phyloP scores from a whole-genome alignment of 1,140 invertebrate genomes.

The Theocolax elegans region DNA sequence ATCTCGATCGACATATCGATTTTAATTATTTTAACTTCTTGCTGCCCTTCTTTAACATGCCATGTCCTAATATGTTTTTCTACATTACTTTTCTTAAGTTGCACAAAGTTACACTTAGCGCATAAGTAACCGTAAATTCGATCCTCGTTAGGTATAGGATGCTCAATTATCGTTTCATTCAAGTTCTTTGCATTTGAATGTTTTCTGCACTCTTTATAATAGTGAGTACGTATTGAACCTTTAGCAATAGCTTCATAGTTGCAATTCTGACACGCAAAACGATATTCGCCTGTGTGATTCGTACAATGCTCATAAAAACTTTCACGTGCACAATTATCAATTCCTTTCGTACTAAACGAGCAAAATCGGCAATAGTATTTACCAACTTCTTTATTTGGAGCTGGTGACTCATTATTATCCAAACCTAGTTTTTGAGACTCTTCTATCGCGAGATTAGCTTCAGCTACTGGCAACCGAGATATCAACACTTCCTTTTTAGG shows the following conservation, averaged over 20 bases:
- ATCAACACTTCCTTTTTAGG: slow-evolving; percentile 73
- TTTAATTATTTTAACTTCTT: slow-evolving; percentile 58
- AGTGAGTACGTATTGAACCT: slow-evolving; percentile 65
- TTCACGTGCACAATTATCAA: slow-evolving; percentile 53
- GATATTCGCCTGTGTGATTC: slow-evolving; percentile 80
- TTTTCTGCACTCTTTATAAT: slow-evolving; percentile 60
- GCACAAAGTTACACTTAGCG: slow-evolving; percentile 75
- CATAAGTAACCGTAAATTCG: slow-evolving; percentile 74
- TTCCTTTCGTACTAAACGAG: slow-evolving; percentile 58
- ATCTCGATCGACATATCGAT: slow-evolving; percentile 66
- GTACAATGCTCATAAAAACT: slow-evolving; percentile 76
- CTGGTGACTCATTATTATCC: slow-evolving; percentile 23
- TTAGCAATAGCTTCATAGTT: slow-evolving; percentile 61
- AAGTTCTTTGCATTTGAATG: slow-evolving; percentile 39
- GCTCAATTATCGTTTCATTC: slow-evolving; percentile 48
- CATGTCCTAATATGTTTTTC: slow-evolving; percentile 71
- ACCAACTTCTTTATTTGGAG: slow-evolving; percentile 53
- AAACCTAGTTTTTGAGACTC: slow-evolving; percentile 52
- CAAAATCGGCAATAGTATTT: slow-evolving; percentile 69
- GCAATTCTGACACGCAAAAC: slow-evolving; percentile 72
- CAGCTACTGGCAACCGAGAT: slow-evolving; percentile 68
- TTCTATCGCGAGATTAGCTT: slow-evolving; percentile 66
- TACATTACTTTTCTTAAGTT: slow-evolving; percentile 71
- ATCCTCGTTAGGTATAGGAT: slow-evolving; percentile 50
- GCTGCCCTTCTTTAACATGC: slow-evolving; percentile 58